Evolutionary conservation across 2,888 invertebrate species (phyloP).

Genomic region (Notodonta ziczac): DNA sequence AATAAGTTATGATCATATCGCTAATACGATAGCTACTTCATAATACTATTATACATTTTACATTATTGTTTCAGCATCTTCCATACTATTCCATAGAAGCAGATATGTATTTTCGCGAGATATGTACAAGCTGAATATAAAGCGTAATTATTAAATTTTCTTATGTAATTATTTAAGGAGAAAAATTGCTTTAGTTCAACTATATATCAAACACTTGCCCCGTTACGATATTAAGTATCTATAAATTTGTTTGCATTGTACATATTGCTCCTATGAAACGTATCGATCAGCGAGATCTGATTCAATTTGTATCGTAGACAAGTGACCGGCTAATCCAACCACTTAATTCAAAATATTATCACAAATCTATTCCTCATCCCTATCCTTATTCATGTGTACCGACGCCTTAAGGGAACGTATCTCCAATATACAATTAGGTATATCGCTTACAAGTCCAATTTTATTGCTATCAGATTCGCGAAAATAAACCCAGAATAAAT

Average conservation of each 20-base stretch:
- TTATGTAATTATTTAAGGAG: constrained; percentile 14
- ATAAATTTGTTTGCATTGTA: constrained; percentile 12
- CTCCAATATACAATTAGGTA: no score
- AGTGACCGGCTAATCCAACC: constrained; percentile 51
- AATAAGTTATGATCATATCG: constrained; percentile 43
- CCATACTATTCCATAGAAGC: constrained; percentile 72
- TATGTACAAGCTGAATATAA: constrained; percentile 48
- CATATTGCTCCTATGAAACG: constrained; percentile 77
- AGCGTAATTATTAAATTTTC: constrained; percentile 11
- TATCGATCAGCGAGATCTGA: constrained; percentile 54
- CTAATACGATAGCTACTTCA: constrained; percentile 43
- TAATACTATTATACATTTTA: constrained; percentile 45
- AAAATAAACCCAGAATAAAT: background rate
- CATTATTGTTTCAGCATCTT: constrained; percentile 36
- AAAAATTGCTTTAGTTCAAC: constrained; percentile 5
- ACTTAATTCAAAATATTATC: constrained; percentile 75
- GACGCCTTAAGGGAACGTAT: background rate
- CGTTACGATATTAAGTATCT: constrained; percentile 2
- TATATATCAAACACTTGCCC: constrained; percentile 17
- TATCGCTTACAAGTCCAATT: no score
- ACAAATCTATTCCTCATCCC: constrained; percentile 66
- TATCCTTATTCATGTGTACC: constrained; percentile 42
- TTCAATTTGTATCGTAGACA: constrained; percentile 43
- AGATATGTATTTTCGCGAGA: constrained; percentile 72
- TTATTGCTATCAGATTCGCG: background rate